Percentiles rank a stretch among this genome's conserved stretches.
Evolutionary conservation across 1,140 invertebrate species (phyloP).

Genomic region (Eriosoma lanigerum): DNA sequence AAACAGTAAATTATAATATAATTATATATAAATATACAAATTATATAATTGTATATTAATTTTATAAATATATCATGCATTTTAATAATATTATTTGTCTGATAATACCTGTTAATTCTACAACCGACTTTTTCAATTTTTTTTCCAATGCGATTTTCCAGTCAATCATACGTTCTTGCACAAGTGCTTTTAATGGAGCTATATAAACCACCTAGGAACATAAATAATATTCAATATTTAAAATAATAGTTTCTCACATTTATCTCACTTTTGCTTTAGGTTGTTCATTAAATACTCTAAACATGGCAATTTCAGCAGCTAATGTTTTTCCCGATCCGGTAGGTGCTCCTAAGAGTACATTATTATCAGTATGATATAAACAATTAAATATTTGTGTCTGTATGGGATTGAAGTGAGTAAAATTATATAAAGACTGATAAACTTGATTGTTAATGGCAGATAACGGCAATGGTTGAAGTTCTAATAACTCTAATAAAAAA

Average conservation of each 20-base stretch:
- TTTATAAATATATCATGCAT: too few relatives aligned
- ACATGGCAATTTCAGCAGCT: constrained; percentile 96
- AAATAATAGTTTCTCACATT: neutral
- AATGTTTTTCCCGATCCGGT: constrained; percentile 99
- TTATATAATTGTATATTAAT: too few relatives aligned
- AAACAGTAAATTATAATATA: too few relatives aligned
- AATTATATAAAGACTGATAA: constrained; percentile 84
- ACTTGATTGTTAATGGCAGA: constrained; percentile 74
- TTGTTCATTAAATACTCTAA: constrained; percentile 83
- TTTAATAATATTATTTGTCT: too few relatives aligned
- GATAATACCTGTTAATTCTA: constrained; percentile 86
- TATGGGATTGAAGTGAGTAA: constrained; percentile 97
- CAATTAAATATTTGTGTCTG: constrained; percentile 99
- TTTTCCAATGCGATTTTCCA: constrained; percentile 88
- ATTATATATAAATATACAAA: too few relatives aligned
- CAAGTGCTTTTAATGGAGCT: constrained; percentile 96
- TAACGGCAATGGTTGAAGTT: constrained; percentile 87
- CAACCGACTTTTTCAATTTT: constrained; percentile 79
- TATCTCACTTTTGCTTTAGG: constrained; percentile 76
- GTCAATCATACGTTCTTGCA: constrained; percentile 93
- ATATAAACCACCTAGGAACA: constrained; percentile 86
- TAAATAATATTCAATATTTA: neutral
- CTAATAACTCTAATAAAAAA: constrained; percentile 75
- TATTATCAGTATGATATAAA: constrained; percentile 92
- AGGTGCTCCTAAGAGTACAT: constrained; percentile 93